Evolutionary conservation across 2,888 invertebrate species (phyloP), one percentile per base, ranked within the genome.

Genomic region (Imbricaverruca yamaguchii): DNA sequence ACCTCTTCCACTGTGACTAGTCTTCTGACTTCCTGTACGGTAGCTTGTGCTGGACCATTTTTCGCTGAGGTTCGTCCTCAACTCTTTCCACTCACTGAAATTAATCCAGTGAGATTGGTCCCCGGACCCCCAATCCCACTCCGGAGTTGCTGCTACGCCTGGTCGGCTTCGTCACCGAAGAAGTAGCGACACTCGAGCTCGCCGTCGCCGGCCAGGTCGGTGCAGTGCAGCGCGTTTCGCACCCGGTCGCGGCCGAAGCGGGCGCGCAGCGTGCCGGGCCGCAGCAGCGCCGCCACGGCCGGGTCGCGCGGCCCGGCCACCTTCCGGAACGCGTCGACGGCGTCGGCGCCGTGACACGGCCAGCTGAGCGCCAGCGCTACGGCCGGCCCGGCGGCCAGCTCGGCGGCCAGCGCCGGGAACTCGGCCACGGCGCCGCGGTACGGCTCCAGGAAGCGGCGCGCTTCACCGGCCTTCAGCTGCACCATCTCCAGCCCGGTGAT

Each of bases 361-460:
- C 83, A 84, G 65, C 79, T 80, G 81, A 97, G 90, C 89, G 97
- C 97, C 89, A 97, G 88, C 0, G 93, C 95, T 80, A 97, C 90
- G 86, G 94, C 94, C 0, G 94, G 92, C 0, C 97, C 97, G 84
- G 94, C 93, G 18, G 93, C 90, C 81, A 96, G 88, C 87, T 97
- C 94, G 80, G 91, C 89, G 21, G 96, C 92, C 93, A 97, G 93
- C 9, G 92, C 92, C 86, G 91, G 90, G 86, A 92, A 93, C 85
- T 95, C 94, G 0, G 92, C 91, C 65, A 94, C 90, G 81, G 95
- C 93, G 2, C 95, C 96, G 87, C 94, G 94, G 87, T 97, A 97
- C 8, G 97, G 93, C 88, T 97, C 96, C 86, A 93, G 92, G 88
- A 97, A 97, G 87, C 97, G 96, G 85, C 94, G 94, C 10, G 95